These are phyloP conservation scores for Meloidogyne chitwoodi DNA, from an alignment of 1,140 invertebrate genomes.

Conservation along the genomic window DNA sequence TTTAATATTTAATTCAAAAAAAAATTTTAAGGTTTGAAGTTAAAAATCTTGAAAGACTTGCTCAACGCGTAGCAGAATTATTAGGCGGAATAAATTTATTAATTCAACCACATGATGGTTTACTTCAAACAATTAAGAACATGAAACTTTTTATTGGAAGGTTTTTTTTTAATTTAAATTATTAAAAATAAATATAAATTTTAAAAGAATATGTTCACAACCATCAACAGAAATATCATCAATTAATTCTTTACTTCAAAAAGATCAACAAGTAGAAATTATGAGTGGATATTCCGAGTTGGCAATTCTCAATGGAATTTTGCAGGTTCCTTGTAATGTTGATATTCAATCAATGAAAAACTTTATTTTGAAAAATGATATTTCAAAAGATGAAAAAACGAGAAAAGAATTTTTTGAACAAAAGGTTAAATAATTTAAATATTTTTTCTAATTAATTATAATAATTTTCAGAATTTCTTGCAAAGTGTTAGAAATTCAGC, in stretches of 20 bases:
- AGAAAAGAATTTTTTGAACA: conserved; percentile 14
- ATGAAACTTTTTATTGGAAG: conserved; percentile 39
- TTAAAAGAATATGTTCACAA: conserved; percentile 8
- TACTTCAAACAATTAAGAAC: conserved; percentile 37
- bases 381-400: neutral
- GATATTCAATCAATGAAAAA: conserved; percentile 27
- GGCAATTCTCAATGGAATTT: conserved; percentile 31
- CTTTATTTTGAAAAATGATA: conserved; percentile 26
- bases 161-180: conserved; percentile 17
- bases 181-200: neutral
- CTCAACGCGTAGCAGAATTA: conserved; percentile 36
- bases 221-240: conserved; percentile 3
- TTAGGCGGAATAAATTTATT: conserved; percentile 32
- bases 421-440: neutral
- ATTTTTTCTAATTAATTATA: neutral
- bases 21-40: conserved; percentile 35
- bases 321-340: conserved; percentile 50
- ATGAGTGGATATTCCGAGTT: conserved; percentile 37
- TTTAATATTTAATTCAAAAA: too few relatives aligned
- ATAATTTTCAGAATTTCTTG: conserved; percentile 15
- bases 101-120: conserved; percentile 24
- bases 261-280: conserved; percentile 31
- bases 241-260: conserved; percentile 14
- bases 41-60: conserved; percentile 26
- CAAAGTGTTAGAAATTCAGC: conserved; percentile 6